phyloP scores from a whole-genome alignment of 2,113 vertebrate species.

The Bufo gargarizans region DNA sequence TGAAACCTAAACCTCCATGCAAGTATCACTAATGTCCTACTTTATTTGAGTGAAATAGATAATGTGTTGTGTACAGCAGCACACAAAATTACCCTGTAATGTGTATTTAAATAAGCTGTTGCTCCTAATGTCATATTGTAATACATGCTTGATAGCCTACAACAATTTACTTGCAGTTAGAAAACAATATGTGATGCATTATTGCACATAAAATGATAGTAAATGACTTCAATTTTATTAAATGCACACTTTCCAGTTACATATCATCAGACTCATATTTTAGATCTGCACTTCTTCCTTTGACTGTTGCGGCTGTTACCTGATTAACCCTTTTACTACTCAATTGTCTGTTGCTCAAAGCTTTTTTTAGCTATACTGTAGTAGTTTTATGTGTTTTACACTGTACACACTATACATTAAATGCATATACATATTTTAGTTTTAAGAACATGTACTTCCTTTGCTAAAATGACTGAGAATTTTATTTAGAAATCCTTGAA shows the following conservation, averaged over 20 bases:
- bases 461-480: too few relatives aligned
- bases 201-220: constrained; percentile 58
- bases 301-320: constrained; percentile 49
- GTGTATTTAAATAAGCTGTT: constrained; percentile 59
- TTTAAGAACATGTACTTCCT: too few relatives aligned
- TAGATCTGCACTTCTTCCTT: constrained; percentile 38
- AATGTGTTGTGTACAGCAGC: constrained; percentile 56
- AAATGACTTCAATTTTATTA: constrained; percentile 59
- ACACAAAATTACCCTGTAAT: constrained; percentile 54
- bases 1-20: constrained; percentile 57
- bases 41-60: constrained; percentile 56
- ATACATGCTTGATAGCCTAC: constrained; percentile 57
- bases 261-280: constrained; percentile 57
- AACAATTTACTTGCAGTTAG: constrained; percentile 59
- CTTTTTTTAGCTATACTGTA: background rate
- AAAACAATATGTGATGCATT: constrained; percentile 59
- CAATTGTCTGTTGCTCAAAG: background rate
- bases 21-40: constrained; percentile 56
- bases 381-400: background rate
- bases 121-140: constrained; percentile 58
- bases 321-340: constrained; percentile 44
- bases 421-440: too few relatives aligned
- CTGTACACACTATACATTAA: background rate
- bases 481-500: too few relatives aligned
- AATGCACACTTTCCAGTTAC: constrained; percentile 56